phyloP scores from a whole-genome alignment of 1,140 invertebrate genomes.

The Saccostrea echinata region DNA sequence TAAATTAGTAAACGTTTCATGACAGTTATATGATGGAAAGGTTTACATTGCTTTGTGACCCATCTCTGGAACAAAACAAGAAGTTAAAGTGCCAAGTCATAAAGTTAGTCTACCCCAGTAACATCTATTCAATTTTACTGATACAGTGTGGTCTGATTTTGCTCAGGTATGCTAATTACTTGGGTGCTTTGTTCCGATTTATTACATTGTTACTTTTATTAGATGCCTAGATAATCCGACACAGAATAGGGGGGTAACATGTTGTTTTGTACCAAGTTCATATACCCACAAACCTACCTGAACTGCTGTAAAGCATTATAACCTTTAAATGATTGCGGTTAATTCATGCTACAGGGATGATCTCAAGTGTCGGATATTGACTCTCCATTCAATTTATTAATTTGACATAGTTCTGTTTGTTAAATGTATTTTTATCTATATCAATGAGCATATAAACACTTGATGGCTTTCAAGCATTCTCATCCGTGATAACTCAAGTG shows the following conservation, averaged over 20 bases:
- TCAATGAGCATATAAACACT: constrained; percentile 19
- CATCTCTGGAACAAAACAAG: constrained; percentile 17
- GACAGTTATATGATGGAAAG: background rate
- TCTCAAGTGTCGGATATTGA: constrained; percentile 14
- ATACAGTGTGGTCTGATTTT: background rate
- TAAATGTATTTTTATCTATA: constrained; percentile 5
- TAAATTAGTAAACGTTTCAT: background rate
- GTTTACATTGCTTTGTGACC: background rate
- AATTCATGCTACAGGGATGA: background rate
- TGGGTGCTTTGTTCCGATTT: background rate
- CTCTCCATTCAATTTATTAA: constrained; percentile 22
- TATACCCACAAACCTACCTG: background rate
- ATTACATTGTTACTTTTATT: constrained; percentile 21
- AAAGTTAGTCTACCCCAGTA: constrained; percentile 1
- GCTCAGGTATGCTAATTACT: background rate
- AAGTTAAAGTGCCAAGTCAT: background rate
- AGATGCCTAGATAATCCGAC: background rate
- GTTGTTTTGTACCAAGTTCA: background rate
- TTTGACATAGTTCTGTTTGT: background rate
- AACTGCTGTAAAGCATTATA: background rate
- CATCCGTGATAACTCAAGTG: background rate
- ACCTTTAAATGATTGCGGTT: background rate
- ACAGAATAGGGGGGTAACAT: background rate
- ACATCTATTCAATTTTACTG: too few relatives aligned
- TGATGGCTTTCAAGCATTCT: constrained; percentile 6